Evolutionary conservation across 2,113 vertebrate genomes (phyloP), one percentile per base, ranked within the genome.

Genomic region (Xiphophorus maculatus): DNA sequence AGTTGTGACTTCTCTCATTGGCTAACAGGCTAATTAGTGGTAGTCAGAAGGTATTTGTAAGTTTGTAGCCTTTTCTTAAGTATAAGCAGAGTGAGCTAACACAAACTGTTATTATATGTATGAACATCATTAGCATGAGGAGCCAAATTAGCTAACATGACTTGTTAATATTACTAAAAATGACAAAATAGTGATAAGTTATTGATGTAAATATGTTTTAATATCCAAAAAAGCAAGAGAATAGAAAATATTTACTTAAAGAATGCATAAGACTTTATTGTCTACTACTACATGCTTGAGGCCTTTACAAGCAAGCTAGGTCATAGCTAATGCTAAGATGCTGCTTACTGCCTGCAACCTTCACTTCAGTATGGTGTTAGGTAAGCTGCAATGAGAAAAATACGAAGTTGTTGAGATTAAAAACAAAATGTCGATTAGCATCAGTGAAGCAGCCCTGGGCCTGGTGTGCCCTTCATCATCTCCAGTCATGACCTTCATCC

Each of bases 401-500:
- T 37, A 30, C 30, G 2, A 63, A 25, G 1, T 30, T 12, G 2
- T 0, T 9, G 0, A 64, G 54, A 40, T 35, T 19, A 69, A 66
- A 10, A 42, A 28, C 48, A 1, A 65, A 1, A 27, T 17, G 51
- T 14, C 12, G 25, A 7, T 71, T 3, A 66, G 69, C 84, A 79
- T 80, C 84, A 32, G 22, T 6, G 0, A 28, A 71, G 64, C 65
- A 75, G 64, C 54, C 69, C 37, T 30, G 62, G 79, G 87, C 79
- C 88, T 78, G 30, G 14, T 61, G 32, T 69, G 87, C 90, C 90
- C 88, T 93, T 90, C 84, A 69, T 75, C 60, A 51, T 71, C 73
- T 25, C 11, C 14, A 83, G 63, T 22, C 28, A 81, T 88, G 85
- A 92, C 92, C 89, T 93, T 93, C 77, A 92, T 0, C 76, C 65